A percentile compares a stretch with the other conserved stretches of the same genome.
Conservation (phyloP, 2,113 vertebrate species). For the Urocolius indicus region DNA sequence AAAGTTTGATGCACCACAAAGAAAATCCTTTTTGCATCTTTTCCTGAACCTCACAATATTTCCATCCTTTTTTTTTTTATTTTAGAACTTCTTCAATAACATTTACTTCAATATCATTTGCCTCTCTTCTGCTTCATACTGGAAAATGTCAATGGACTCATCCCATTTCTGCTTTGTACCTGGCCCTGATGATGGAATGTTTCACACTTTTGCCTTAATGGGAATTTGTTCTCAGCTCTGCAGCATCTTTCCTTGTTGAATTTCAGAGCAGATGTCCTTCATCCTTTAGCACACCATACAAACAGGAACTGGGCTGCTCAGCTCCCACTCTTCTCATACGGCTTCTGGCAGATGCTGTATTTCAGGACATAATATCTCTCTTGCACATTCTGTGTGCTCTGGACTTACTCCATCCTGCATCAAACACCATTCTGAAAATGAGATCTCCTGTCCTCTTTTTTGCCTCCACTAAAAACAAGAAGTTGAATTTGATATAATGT, state of each 20-base stretch:
- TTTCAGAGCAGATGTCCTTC: neutral
- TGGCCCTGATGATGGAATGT: neutral
- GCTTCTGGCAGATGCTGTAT: neutral
- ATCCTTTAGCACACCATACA: neutral
- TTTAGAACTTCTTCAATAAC: neutral
- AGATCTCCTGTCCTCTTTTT: neutral
- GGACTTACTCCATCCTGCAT: neutral
- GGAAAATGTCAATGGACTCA: neutral
- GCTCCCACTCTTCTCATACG: neutral
- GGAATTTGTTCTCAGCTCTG: neutral
- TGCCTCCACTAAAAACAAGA: neutral
- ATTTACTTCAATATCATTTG: neutral
- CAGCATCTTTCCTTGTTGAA: neutral
- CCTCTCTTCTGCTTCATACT: neutral
- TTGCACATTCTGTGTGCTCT: neutral
- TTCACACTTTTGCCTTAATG: neutral
- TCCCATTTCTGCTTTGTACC: neutral
- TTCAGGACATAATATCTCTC: neutral
- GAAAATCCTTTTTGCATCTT: neutral
- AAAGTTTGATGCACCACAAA: neutral
- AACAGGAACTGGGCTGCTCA: neutral
- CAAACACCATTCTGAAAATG: neutral
- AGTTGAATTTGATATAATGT: neutral
- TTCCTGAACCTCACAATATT: neutral
- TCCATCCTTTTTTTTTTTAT: neutral